Evolutionary conservation across 2,113 vertebrate genomes (phyloP).

Genomic region (Paracanthobrama guichenoti): DNA sequence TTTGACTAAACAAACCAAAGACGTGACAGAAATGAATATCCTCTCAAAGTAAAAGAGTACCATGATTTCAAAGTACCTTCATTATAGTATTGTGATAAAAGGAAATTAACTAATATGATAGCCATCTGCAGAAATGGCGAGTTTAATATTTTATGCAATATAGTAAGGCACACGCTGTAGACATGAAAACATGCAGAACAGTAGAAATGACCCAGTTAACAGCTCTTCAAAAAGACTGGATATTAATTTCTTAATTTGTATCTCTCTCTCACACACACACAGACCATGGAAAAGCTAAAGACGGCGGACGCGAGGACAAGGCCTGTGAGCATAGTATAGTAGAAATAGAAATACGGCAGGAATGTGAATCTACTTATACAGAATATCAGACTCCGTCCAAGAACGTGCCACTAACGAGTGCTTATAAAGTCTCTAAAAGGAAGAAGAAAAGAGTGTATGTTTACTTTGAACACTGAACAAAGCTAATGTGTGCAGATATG

Average conservation of each 20-base stretch:
- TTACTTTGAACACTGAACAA: slow-evolving; percentile 27
- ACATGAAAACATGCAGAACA: not conserved
- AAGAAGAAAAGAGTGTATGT: not conserved
- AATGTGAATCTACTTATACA: not conserved
- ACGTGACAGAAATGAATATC: not conserved
- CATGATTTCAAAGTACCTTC: not conserved
- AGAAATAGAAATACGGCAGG: not conserved
- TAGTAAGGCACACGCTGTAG: not conserved
- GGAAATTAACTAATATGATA: not conserved
- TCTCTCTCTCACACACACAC: slow-evolving; percentile 9
- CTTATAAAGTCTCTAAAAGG: slow-evolving; percentile 13
- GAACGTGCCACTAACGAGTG: not conserved
- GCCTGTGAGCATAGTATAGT: slow-evolving; percentile 7
- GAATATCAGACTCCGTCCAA: slow-evolving; percentile 26
- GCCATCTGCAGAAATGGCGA: not conserved
- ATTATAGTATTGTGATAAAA: not conserved
- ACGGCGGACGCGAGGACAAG: not conserved
- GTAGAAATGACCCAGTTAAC: not conserved
- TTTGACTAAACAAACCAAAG: not conserved
- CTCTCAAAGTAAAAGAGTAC: not conserved
- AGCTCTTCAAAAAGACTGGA: not conserved
- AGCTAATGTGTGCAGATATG: slow-evolving; percentile 21
- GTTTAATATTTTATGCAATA: not conserved
- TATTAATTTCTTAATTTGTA: not conserved
- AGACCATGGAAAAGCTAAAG: slow-evolving; percentile 33